Percentiles rank a stretch among this genome's conserved stretches.
Evolutionary conservation across 2,888 invertebrate species (phyloP).

Genomic region (Lepidocyrtinus sp.): DNA sequence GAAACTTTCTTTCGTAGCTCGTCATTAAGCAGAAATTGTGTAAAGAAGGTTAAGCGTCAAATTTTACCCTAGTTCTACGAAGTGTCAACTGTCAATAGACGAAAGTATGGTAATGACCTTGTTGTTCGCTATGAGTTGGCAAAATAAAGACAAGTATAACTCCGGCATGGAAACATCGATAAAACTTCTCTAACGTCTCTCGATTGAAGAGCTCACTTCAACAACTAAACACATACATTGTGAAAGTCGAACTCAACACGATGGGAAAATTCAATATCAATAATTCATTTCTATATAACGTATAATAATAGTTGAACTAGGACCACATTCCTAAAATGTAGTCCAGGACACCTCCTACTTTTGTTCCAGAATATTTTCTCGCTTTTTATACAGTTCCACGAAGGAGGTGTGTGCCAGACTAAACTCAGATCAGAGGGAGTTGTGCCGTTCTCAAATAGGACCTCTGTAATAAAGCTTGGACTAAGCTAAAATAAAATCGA

Average conservation of each 20-base stretch:
- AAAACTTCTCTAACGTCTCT: too few species aligned
- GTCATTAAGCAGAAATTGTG: too few species aligned
- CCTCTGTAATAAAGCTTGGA: too few species aligned
- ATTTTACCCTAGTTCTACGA: background rate
- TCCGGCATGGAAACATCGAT: background rate
- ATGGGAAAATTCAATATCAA: background rate
- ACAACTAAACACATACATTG: too few species aligned
- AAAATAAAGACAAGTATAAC: too few species aligned
- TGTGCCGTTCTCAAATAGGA: too few species aligned
- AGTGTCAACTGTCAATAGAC: background rate
- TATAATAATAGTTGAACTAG: background rate
- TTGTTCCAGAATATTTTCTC: background rate
- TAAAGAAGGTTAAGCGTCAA: too few species aligned
- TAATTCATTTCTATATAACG: background rate
- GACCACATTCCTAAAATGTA: background rate
- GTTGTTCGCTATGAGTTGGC: background rate
- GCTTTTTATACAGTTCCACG: too few species aligned
- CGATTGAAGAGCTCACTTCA: background rate
- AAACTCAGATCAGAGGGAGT: too few species aligned
- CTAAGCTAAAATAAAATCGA: slow-evolving; percentile 13
- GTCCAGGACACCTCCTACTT: background rate
- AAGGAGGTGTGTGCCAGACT: too few species aligned
- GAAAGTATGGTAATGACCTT: background rate
- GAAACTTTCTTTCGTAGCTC: too few species aligned
- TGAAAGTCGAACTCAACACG: background rate